Evolutionary conservation across 1,140 invertebrate species (phyloP).

Genomic region (Melitaea cinxia): DNA sequence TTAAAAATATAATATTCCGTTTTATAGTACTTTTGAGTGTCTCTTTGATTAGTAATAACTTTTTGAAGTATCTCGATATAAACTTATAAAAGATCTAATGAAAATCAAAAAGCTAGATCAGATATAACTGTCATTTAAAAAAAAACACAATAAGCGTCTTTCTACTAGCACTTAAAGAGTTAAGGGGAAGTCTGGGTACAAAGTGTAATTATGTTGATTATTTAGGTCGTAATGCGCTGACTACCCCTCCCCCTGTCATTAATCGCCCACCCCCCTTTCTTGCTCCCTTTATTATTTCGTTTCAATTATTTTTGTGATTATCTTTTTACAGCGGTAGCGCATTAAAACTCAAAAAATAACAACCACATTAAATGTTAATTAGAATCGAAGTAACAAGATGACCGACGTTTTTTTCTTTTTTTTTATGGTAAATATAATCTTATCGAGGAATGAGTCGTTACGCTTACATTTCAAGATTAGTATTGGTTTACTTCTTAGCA

Average conservation of each 20-base stretch:
- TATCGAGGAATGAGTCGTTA: constrained; percentile 33
- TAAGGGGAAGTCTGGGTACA: constrained; percentile 72
- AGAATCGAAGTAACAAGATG: constrained; percentile 77
- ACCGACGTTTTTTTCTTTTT: constrained; percentile 53
- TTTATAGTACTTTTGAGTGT: no score
- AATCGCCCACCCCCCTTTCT: constrained; percentile 59
- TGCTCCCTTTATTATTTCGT: constrained; percentile 78
- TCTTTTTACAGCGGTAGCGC: constrained; percentile 78
- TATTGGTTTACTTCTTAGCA: constrained; percentile 8
- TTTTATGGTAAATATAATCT: constrained; percentile 55
- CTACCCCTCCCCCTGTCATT: constrained; percentile 70
- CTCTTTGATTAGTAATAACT: no score
- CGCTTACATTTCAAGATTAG: constrained; percentile 22
- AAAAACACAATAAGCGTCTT: constrained; percentile 65
- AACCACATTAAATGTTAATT: constrained; percentile 78
- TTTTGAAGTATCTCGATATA: no score
- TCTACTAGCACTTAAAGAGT: constrained; percentile 64
- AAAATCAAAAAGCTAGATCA: neutral
- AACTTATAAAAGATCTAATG: neutral
- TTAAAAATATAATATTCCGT: no score
- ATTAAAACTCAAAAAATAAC: constrained; percentile 81
- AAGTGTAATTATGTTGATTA: constrained; percentile 82
- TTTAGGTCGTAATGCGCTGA: constrained; percentile 79
- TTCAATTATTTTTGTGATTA: constrained; percentile 82
- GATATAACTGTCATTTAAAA: constrained; percentile 38